These are phyloP conservation scores for Tribolium castaneum DNA, from an alignment of 1,140 invertebrate genomes.

Conservation along the genomic window DNA sequence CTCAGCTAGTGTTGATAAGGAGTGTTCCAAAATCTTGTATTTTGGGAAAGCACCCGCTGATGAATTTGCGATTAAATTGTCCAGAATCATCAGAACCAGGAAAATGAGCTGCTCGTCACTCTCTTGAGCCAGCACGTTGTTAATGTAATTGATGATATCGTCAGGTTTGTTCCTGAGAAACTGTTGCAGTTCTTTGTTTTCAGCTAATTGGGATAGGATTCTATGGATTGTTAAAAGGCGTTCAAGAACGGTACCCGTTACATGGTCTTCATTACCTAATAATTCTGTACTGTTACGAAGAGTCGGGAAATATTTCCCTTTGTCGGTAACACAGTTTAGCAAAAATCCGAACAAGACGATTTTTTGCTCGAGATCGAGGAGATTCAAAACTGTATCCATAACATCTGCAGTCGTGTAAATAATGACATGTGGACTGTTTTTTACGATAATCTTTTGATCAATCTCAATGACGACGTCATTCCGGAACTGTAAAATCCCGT, in stretches of 20 bases:
- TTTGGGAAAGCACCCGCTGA: constrained; percentile 23
- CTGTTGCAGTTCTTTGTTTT: constrained; percentile 61
- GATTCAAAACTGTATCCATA: background rate
- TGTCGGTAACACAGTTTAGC: constrained; percentile 29
- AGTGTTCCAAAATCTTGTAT: constrained; percentile 52
- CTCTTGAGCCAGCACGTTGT: constrained; percentile 52
- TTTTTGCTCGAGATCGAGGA: constrained; percentile 8
- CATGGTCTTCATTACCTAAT: constrained; percentile 48
- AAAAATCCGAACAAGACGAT: constrained; percentile 36
- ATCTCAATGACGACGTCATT: constrained; percentile 19
- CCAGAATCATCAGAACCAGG: constrained; percentile 66
- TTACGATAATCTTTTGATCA: background rate
- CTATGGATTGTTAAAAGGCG: constrained; percentile 52
- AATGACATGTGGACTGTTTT: background rate
- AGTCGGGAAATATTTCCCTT: constrained; percentile 39
- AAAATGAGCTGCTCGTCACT: constrained; percentile 61
- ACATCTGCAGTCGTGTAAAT: constrained; percentile 1
- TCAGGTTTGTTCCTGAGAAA: constrained; percentile 61
- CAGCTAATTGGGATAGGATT: constrained; percentile 59
- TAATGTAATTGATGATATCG: constrained; percentile 57
- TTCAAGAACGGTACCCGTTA: constrained; percentile 50
- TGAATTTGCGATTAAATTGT: constrained; percentile 63
- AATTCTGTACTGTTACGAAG: constrained; percentile 43
- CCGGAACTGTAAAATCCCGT: background rate
- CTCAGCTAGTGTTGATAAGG: constrained; percentile 53